These are phyloP conservation scores for Tenualosa thibaudeaui DNA, from an alignment of 2,797 vertebrate genomes.

Conservation along the genomic window DNA sequence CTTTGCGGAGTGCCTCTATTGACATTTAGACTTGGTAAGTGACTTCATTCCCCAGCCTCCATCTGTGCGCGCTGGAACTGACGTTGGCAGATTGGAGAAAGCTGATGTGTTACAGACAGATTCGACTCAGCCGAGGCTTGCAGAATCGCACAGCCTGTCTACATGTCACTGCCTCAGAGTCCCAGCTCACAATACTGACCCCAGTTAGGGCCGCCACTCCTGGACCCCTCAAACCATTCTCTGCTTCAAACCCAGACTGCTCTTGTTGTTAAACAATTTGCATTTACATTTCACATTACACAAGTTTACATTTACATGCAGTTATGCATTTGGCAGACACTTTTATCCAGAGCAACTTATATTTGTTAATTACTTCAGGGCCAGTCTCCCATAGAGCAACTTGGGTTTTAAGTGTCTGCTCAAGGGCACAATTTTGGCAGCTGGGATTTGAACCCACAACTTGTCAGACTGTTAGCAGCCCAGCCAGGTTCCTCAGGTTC, in stretches of 20 bases:
- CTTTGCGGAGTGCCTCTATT: background rate
- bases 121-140: background rate
- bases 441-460: too few relatives aligned
- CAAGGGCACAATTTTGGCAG: too few relatives aligned
- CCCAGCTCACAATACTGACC: background rate
- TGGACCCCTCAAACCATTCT: background rate
- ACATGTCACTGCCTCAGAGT: background rate
- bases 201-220: background rate
- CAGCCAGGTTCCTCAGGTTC: too few relatives aligned
- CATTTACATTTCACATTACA: background rate
- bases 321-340: too few relatives aligned
- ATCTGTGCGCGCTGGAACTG: background rate
- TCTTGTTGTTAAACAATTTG: background rate
- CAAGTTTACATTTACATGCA: too few relatives aligned
- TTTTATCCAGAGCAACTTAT: too few relatives aligned
- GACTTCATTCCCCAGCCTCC: constrained; percentile 11
- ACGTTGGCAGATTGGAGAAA: background rate
- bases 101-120: constrained; percentile 9
- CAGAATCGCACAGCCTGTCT: background rate
- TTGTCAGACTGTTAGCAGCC: too few relatives aligned
- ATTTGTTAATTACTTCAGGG: too few relatives aligned
- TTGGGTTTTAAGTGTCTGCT: too few relatives aligned
- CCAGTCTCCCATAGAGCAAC: too few relatives aligned
- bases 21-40: constrained; percentile 20
- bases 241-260: background rate